Percentiles rank a stretch among this genome's conserved stretches.
These are phyloP conservation scores for Ischnura elegans DNA, from an alignment of 2,888 invertebrate species.

Conservation along the genomic window DNA sequence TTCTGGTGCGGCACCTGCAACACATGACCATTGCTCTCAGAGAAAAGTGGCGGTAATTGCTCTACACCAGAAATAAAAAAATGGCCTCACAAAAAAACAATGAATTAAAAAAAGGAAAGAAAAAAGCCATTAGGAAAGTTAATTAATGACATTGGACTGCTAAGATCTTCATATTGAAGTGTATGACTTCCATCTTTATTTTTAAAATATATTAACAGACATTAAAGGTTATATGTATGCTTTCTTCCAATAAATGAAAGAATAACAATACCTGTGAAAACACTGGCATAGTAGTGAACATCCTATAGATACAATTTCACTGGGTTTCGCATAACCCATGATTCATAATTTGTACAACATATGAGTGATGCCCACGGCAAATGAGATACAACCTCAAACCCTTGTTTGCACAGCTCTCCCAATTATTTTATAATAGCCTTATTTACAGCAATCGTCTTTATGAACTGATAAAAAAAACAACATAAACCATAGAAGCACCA, in stretches of 20 bases:
- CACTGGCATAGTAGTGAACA: conserved; percentile 66
- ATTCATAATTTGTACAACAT: conserved; percentile 66
- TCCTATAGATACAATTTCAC: conserved; percentile 63
- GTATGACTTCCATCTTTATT: conserved; percentile 66
- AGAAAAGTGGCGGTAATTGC: conserved; percentile 64
- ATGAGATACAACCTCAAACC: conserved; percentile 66
- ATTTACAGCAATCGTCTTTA: conserved; percentile 57
- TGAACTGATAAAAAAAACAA: conserved; percentile 39
- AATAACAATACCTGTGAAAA: conserved; percentile 67
- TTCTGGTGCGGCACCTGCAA: conserved; percentile 65
- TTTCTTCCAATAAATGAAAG: conserved; percentile 66
- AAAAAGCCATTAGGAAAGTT: conserved; percentile 49
- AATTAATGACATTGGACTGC: conserved; percentile 64
- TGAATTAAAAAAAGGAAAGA: conserved; percentile 61
- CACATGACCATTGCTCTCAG: conserved; percentile 66
- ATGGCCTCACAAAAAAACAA: conserved; percentile 58
- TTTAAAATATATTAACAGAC: conserved; percentile 67
- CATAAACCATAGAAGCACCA: conserved; percentile 36
- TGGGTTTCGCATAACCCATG: conserved; percentile 57
- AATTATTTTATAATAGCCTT: conserved; percentile 39
- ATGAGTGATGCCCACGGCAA: conserved; percentile 62
- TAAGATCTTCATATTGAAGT: conserved; percentile 59
- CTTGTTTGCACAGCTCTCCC: conserved; percentile 54
- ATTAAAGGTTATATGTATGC: conserved; percentile 65
- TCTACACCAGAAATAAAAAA: conserved; percentile 61